Evolutionary conservation across 53 echinoderm and acorn worm genomes (phyloP), one percentile per base, ranked within the genome.

Genomic region (Zoroaster sp.): DNA sequence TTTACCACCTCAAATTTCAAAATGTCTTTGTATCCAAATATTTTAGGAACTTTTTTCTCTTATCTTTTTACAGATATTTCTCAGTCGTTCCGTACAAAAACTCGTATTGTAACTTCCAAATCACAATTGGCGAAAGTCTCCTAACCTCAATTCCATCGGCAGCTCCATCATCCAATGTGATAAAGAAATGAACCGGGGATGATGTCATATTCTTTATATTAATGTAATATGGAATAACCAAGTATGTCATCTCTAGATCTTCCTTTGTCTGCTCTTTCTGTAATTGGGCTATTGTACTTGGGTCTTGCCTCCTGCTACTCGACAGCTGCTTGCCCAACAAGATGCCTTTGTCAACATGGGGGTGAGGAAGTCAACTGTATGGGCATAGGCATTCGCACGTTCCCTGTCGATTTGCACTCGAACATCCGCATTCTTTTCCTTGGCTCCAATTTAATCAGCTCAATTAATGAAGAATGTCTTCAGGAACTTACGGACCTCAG

Each of bases 401-500:
- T 89, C 12, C 76, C 90, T 39, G 23, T 40, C 4, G 90, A 89
- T 17, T 4, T 73, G 20, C 90, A 72, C 14, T 42, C 90, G 0
- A 18, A 82, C 0, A 65, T 59, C 33, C 41, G 55, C 34, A 32
- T 39, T 12, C 63, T 89, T 17, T 15, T 72, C 30, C 82, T 89
- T 1, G 42, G 53, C 49, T 59, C 65, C 55, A 89, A 89, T 32
- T 82, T 81, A 11, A 82, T 89, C 45, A 67, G 63, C 21, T 53
- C 73, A 8, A 23, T 89, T 1, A 73, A 82, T 47, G 90, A 89
- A 43, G 90, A 89, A 32, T 72, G 49, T 70, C 59, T 89, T 6
- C 82, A 89, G 20, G 82, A 89, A 35, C 30, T 89, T 37, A 14
- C 54, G 12, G 68, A 82, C 10, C 69, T 89, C 11, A 80, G 14